Base-by-base conservation (phyloP, 1,140 invertebrate genomes). In the Sesamia nonagrioides region DNA sequence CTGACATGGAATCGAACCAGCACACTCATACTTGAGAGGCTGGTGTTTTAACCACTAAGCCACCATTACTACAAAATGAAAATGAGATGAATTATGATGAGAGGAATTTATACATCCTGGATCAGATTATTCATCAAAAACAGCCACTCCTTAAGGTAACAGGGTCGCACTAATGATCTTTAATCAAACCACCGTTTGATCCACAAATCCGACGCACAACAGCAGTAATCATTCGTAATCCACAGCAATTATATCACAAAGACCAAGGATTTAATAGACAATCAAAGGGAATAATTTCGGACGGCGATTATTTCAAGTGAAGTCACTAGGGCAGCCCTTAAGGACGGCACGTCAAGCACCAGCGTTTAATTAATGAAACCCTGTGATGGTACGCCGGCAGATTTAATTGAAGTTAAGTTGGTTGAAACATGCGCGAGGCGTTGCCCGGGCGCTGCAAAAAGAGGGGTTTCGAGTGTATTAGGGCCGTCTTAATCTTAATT, bases 401-500 rank as follows among this genome's bases (percentile, higher is more conserved):
- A 90, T 89, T 90, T 88, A 90, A 91, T 90, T 91, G 88, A 84
- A 84, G 87, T 83, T 88, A 88, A 87, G 81, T 82, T 87, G 81
- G 61, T 77, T 77, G 71, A 73, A 73, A 73, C 71, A 73, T 58
- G 54, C 48, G 48, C 27, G 48, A 37, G 58, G 58, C 63, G 63
- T 68, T 48, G 61, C 61, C 17, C 8, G n/a, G 9, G 35, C n/a
- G 18, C 18, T 71, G 48, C 35, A 63, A 54, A 71, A 54, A 54
- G 21, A 56, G 17, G 37, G 35, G 37, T 52, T 58, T 40, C 18
- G 18, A 21, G 18, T 42, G 17, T 63, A 63, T 27, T 68, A 48
- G 21, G 40, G 52, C 11, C 35, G 17, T 58, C 50, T 73, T 58
- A 73, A 73, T 45, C 71, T 73, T 54, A 11, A 52, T 73, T 73